Percentiles rank a stretch among this genome's conserved stretches.
These are phyloP conservation scores for Escarpia spicata DNA, from an alignment of 2,888 invertebrate species.

Conservation along the genomic window DNA sequence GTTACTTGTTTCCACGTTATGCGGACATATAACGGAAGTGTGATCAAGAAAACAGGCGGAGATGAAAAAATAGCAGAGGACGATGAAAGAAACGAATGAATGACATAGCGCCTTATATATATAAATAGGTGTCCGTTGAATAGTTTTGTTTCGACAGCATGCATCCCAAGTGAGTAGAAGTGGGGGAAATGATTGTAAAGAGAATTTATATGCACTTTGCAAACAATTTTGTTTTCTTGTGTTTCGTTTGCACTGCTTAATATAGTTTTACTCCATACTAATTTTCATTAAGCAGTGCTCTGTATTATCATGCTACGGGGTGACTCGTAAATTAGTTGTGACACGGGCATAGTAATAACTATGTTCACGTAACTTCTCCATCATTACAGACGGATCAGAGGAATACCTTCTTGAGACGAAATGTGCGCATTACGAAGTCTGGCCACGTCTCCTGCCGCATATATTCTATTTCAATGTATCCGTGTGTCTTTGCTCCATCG, in stretches of 20 bases:
- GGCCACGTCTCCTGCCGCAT: conserved; percentile 7
- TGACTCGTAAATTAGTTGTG: too few species aligned
- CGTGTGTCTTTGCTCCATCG: neutral
- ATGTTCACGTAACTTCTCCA: neutral
- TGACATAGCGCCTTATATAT: too few species aligned
- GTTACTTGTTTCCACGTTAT: too few species aligned
- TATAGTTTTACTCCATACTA: neutral
- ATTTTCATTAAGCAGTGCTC: neutral
- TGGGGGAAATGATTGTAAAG: neutral
- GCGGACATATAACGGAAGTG: too few species aligned
- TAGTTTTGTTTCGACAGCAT: too few species aligned
- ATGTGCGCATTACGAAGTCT: neutral
- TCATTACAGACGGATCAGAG: neutral
- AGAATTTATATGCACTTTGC: neutral
- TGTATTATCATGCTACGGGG: neutral
- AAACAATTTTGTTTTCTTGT: neutral
- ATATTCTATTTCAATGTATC: neutral
- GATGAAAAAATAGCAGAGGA: too few species aligned
- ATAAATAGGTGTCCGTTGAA: too few species aligned
- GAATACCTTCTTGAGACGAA: neutral
- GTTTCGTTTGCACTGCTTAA: neutral
- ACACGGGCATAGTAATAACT: too few species aligned
- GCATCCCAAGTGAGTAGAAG: too few species aligned
- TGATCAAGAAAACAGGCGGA: too few species aligned
- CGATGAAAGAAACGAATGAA: too few species aligned